A percentile compares a stretch with the other conserved stretches of the same genome.
phyloP scores from a whole-genome alignment of 1,140 invertebrate genomes.

The Thaumetopoea pityocampa region DNA sequence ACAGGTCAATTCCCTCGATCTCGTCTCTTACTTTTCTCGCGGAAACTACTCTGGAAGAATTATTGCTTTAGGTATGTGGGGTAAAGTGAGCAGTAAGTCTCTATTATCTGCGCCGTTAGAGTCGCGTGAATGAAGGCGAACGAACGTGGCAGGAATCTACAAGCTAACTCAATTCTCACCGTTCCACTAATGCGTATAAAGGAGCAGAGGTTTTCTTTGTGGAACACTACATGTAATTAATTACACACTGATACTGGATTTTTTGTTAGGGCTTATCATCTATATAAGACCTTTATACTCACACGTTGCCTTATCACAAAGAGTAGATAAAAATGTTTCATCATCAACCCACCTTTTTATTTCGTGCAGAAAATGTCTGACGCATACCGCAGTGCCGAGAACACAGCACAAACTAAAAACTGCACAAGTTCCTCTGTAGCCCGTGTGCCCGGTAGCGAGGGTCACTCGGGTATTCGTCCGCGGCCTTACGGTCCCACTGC shows the following conservation, averaged over 20 bases:
- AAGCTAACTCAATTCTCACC: constrained; percentile 51
- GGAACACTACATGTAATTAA: constrained; percentile 28
- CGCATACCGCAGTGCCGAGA: too few relatives aligned
- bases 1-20: constrained; percentile 29
- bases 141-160: constrained; percentile 60
- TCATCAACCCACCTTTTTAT: too few relatives aligned
- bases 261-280: too few relatives aligned
- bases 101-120: constrained; percentile 70
- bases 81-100: constrained; percentile 72
- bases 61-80: constrained; percentile 61
- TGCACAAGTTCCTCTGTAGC: too few relatives aligned
- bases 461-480: too few relatives aligned
- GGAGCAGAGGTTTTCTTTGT: constrained; percentile 23
- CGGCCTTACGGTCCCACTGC: too few relatives aligned
- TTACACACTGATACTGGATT: constrained; percentile 6
- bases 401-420: too few relatives aligned
- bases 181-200: constrained; percentile 39
- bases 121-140: constrained; percentile 63
- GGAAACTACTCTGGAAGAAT: constrained; percentile 54
- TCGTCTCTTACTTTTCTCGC: constrained; percentile 40
- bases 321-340: too few relatives aligned
- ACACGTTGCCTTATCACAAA: too few relatives aligned
- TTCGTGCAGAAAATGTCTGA: too few relatives aligned
- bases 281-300: too few relatives aligned
- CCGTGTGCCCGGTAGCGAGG: too few relatives aligned